These are phyloP conservation scores for Brachypodius melanocephalos DNA, from an alignment of 2,113 vertebrate species.

Conservation along the genomic window DNA sequence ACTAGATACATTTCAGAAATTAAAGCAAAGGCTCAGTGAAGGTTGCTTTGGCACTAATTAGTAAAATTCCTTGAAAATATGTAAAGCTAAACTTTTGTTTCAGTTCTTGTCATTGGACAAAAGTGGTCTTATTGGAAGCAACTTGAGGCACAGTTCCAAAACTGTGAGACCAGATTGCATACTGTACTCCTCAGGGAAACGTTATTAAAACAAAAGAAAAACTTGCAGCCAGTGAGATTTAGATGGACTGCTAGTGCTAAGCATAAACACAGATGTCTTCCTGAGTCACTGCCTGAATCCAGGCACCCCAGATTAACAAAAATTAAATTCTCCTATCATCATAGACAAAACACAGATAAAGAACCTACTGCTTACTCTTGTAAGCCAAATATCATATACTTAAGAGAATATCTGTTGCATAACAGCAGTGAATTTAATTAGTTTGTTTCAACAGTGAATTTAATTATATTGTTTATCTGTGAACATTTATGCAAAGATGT, in stretches of 20 bases:
- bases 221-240: background rate
- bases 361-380: background rate
- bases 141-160: background rate
- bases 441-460: constrained; percentile 25
- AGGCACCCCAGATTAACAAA: background rate
- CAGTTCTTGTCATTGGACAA: background rate
- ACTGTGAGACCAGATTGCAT: background rate
- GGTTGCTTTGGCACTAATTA: background rate
- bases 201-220: background rate
- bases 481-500: background rate
- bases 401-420: background rate
- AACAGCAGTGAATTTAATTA: constrained; percentile 32
- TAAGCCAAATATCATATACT: background rate
- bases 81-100: background rate
- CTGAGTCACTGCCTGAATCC: background rate
- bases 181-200: background rate
- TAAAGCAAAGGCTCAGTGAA: background rate
- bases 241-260: background rate
- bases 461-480: constrained; percentile 42
- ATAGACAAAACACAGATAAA: background rate
- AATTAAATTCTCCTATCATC: background rate
- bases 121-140: background rate
- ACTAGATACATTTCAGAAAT: background rate
- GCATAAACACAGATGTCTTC: constrained; percentile 16
- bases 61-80: background rate